Percentiles rank a stretch among this genome's conserved stretches.
Evolutionary conservation across 2,797 vertebrate genomes (phyloP).

Genomic region (Carapus acus): DNA sequence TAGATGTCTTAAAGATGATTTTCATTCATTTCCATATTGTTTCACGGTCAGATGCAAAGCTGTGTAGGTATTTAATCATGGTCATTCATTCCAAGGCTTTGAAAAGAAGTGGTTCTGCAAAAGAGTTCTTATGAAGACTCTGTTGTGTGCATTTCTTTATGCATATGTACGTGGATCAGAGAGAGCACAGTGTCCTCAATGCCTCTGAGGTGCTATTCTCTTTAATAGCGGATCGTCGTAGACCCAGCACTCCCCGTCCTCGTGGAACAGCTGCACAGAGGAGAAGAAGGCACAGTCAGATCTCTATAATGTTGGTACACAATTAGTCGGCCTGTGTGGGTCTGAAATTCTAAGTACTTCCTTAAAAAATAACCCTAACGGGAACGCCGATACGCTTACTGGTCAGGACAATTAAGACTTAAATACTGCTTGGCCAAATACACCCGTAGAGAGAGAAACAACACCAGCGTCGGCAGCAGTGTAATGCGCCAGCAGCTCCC

Average conservation of each 20-base stretch:
- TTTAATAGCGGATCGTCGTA: constrained; percentile 96
- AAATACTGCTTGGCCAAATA: no score
- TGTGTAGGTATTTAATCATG: constrained; percentile 69
- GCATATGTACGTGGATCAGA: constrained; percentile 35
- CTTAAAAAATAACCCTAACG: no score
- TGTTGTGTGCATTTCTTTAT: constrained; percentile 54
- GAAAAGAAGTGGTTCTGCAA: constrained; percentile 70
- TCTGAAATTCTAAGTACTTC: no score
- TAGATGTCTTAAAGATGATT: constrained; percentile 51
- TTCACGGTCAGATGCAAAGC: constrained; percentile 76
- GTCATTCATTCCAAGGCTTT: constrained; percentile 75
- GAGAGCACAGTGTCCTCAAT: constrained; percentile 63
- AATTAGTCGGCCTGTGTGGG: no score
- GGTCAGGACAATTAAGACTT: no score
- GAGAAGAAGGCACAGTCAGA: constrained; percentile 7
- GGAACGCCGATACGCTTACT: no score
- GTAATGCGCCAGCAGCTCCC: no score
- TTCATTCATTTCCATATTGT: constrained; percentile 65
- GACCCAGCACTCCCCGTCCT: constrained; percentile 98
- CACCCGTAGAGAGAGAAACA: no score
- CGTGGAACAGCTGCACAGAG: constrained; percentile 86
- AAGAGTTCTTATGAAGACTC: constrained; percentile 80
- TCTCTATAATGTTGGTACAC: no score
- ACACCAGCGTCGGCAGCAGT: no score
- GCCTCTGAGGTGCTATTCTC: constrained; percentile 80